Conservation (phyloP, 2,797 vertebrate genomes). For the Gymnodraco acuticeps region DNA sequence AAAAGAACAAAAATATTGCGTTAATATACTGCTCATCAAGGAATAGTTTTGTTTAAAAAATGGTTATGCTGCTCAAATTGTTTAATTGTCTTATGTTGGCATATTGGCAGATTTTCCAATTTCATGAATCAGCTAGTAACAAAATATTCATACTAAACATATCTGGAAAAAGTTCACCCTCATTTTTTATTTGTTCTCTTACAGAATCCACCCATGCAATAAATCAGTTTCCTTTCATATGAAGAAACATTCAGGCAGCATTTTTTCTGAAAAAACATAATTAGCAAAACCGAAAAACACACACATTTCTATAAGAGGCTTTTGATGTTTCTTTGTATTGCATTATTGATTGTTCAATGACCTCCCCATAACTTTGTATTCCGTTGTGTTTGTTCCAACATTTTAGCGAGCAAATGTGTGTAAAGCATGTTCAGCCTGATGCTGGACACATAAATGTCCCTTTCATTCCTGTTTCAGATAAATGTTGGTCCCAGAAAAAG, state of each 20-base stretch:
- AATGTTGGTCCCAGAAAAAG: slow-evolving; percentile 2
- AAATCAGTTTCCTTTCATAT: background rate
- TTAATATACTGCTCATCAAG: too few relatives aligned
- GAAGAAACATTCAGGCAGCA: background rate
- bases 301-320: background rate
- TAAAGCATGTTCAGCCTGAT: background rate
- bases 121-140: background rate
- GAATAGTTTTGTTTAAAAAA: too few relatives aligned
- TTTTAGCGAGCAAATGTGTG: background rate
- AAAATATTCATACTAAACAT: background rate
- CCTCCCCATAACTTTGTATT: background rate
- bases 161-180: background rate
- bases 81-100: too few relatives aligned
- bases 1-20: background rate
- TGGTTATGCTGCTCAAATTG: too few relatives aligned
- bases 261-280: background rate
- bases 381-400: background rate
- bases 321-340: background rate
- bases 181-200: background rate
- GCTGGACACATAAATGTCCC: background rate
- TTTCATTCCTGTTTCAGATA: background rate
- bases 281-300: background rate
- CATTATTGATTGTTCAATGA: background rate
- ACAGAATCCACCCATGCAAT: background rate
- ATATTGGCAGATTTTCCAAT: too few relatives aligned